Percentiles rank a stretch among this genome's conserved stretches.
phyloP scores from a whole-genome alignment of 1,140 invertebrate genomes.

The Saxidomus purpurata region DNA sequence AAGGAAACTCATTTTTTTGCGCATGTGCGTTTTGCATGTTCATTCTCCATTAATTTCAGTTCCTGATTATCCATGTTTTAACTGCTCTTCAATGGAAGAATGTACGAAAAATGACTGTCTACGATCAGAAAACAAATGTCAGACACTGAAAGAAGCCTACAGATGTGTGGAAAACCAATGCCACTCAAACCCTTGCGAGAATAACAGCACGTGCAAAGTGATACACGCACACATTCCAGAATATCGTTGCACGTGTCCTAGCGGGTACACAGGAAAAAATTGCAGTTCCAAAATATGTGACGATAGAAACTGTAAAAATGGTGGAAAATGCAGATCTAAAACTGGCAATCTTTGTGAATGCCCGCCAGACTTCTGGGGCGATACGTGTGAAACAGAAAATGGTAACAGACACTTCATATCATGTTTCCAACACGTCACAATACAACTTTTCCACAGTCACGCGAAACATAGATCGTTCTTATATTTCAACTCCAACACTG shows the following conservation, averaged over 20 bases:
- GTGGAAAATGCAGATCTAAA: not conserved
- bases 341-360: not conserved
- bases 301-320: constrained; percentile 7
- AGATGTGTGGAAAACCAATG: not conserved
- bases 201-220: not conserved
- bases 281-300: not conserved
- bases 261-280: not conserved
- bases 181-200: not conserved
- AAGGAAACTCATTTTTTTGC: too few relatives aligned
- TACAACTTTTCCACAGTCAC: too few relatives aligned
- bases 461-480: too few relatives aligned
- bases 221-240: not conserved
- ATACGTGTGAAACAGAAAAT: not conserved
- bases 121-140: not conserved
- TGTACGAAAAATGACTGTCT: not conserved
- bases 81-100: not conserved
- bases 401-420: not conserved
- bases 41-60: not conserved
- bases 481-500: too few relatives aligned
- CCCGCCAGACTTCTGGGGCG: not conserved
- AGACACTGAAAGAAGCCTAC: not conserved
- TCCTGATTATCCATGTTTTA: constrained; percentile 25
- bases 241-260: not conserved
- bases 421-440: not conserved
- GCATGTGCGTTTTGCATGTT: too few relatives aligned